phyloP scores from a whole-genome alignment of 2,888 invertebrate genomes.

The Clepsis dumicolana region DNA sequence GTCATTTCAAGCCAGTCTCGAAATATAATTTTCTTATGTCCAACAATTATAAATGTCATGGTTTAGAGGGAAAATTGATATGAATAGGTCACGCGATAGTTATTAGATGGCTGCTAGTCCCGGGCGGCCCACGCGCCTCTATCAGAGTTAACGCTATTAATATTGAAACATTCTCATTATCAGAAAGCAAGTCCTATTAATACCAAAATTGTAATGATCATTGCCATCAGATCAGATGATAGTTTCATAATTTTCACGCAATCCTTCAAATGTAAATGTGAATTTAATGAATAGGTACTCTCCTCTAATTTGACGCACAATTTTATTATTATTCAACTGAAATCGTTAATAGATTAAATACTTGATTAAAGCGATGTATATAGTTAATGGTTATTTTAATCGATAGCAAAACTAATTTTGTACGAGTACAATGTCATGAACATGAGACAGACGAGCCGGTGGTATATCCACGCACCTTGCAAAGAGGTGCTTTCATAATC shows the following conservation, averaged over 20 bases:
- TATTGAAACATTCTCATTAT: constrained; percentile 36
- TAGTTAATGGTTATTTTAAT: too few species aligned
- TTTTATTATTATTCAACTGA: neutral
- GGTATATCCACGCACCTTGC: too few species aligned
- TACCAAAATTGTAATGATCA: neutral
- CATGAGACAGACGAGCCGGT: too few species aligned
- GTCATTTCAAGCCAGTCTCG: constrained; percentile 25
- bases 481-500: neutral
- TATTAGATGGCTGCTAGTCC: constrained; percentile 45
- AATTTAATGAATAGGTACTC: neutral
- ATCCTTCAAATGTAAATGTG: neutral
- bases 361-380: neutral
- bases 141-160: constrained; percentile 23
- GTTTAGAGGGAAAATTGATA: constrained; percentile 59
- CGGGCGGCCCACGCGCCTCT: constrained; percentile 24
- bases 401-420: too few species aligned
- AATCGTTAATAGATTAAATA: neutral
- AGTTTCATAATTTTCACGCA: neutral
- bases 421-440: neutral
- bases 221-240: neutral
- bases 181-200: constrained; percentile 17
- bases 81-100: constrained; percentile 70
- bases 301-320: neutral
- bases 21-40: constrained; percentile 50
- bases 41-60: constrained; percentile 73